phyloP scores from a whole-genome alignment of 1,140 invertebrate genomes.

The Zaprionus vittiger region DNA sequence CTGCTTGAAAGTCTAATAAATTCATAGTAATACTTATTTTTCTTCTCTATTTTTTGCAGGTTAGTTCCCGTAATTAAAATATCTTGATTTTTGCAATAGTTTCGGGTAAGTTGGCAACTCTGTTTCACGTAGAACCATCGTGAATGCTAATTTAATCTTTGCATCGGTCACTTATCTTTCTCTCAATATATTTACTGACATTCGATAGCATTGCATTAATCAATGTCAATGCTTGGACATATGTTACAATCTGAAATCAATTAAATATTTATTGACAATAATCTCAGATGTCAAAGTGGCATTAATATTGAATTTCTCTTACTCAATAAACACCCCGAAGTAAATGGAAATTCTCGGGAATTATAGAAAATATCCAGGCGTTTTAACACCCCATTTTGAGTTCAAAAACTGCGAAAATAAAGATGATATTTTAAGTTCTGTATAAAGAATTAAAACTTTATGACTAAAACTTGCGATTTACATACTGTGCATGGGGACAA shows the following conservation, averaged over 20 bases:
- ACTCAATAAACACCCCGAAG: not conserved
- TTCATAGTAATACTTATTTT: not conserved
- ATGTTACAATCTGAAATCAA: conserved; percentile 55
- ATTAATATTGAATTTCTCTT: conserved; percentile 53
- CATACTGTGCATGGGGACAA: not conserved
- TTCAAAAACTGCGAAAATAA: not conserved
- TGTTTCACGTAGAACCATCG: not conserved
- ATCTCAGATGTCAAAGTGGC: conserved; percentile 26
- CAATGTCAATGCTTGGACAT: conserved; percentile 38
- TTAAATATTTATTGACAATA: conserved; percentile 70
- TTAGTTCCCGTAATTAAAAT: not conserved
- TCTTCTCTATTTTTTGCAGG: not conserved
- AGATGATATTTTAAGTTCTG: not conserved
- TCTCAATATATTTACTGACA: not conserved
- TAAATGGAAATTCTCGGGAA: not conserved
- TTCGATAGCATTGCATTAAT: conserved; percentile 52
- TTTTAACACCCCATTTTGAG: not conserved
- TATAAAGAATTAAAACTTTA: not conserved
- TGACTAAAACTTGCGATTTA: conserved; percentile 11
- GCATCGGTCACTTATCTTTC: not conserved
- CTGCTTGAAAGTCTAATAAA: not conserved
- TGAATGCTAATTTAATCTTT: not conserved
- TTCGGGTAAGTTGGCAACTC: not conserved
- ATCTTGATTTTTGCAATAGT: not conserved
- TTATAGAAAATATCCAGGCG: not conserved